These are phyloP conservation scores for Carettochelys insculpta DNA, from an alignment of 2,113 vertebrate species.

Conservation along the genomic window DNA sequence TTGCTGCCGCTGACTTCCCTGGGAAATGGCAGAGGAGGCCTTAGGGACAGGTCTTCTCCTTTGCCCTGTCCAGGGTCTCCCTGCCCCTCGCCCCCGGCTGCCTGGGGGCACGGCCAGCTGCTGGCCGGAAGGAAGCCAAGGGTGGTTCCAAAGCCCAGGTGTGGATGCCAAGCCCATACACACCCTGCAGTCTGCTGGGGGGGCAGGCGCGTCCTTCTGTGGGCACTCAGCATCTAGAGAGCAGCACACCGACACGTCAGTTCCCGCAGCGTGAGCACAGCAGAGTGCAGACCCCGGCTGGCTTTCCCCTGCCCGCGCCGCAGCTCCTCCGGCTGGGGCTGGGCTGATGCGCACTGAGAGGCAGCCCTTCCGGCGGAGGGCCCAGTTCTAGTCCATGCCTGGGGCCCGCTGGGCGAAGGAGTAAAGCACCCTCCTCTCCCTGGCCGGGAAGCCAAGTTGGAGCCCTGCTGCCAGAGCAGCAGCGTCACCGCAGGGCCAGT, in stretches of 20 bases:
- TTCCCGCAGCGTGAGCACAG: background rate
- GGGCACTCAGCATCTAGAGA: background rate
- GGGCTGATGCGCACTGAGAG: background rate
- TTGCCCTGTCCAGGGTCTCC: accelerated
- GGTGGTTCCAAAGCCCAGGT: background rate
- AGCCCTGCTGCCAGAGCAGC: background rate
- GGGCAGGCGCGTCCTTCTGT: background rate
- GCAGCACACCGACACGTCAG: accelerated
- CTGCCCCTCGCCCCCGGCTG: accelerated
- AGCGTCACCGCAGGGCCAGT: background rate
- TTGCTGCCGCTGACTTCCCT: background rate
- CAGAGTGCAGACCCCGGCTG: background rate
- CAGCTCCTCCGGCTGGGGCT: background rate
- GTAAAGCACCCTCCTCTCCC: background rate
- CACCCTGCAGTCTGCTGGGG: background rate
- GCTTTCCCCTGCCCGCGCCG: background rate
- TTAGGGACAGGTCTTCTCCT: background rate
- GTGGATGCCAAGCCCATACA: background rate
- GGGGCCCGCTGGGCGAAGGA: background rate
- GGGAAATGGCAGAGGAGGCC: background rate
- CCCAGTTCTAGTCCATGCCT: background rate
- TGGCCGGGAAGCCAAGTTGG: background rate
- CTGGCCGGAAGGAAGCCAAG: background rate
- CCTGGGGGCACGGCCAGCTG: background rate
- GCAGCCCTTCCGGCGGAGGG: background rate